Conservation (phyloP, 1,140 invertebrate genomes). For the Drosophila trapezifrons region DNA sequence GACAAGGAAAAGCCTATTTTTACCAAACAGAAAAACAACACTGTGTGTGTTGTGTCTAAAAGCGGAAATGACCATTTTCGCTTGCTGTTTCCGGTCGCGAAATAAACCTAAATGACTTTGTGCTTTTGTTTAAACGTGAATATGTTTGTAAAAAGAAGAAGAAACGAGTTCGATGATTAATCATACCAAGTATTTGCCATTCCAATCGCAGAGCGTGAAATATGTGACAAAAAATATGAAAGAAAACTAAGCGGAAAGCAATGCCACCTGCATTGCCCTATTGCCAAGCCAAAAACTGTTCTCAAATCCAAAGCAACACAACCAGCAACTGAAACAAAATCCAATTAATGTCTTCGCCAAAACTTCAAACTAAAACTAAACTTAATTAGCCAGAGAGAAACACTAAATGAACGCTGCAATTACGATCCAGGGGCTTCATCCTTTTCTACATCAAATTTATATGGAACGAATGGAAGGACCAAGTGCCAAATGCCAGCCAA, state of each 20-base stretch:
- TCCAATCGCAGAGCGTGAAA: slow-evolving; percentile 1
- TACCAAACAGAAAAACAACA: slow-evolving; percentile 48
- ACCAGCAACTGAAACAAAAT: slow-evolving; percentile 8
- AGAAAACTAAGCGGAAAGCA: slow-evolving; percentile 24
- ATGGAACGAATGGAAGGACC: slow-evolving; percentile 10
- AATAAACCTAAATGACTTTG: slow-evolving; percentile 1
- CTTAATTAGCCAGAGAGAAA: neutral
- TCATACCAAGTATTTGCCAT: neutral
- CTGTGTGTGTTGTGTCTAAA: slow-evolving; percentile 39
- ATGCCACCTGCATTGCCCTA: slow-evolving; percentile 24
- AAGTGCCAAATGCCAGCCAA: slow-evolving; percentile 45
- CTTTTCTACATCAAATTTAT: neutral
- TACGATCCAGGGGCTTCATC: slow-evolving; percentile 1
- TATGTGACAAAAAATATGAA: slow-evolving; percentile 12
- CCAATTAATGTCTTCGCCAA: slow-evolving; percentile 24
- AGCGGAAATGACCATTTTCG: slow-evolving; percentile 80
- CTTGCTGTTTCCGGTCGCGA: slow-evolving; percentile 73
- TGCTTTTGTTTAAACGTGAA: neutral
- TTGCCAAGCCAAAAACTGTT: slow-evolving; percentile 8
- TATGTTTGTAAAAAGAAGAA: neutral
- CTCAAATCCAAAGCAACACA: slow-evolving; percentile 2
- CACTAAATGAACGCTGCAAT: slow-evolving; percentile 3
- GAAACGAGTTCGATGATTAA: neutral
- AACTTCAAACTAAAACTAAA: slow-evolving; percentile 14
- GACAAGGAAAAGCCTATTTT: slow-evolving; percentile 54